Conservation (phyloP, 92 coral and sea anemone species). For the Diadumene lineata region DNA sequence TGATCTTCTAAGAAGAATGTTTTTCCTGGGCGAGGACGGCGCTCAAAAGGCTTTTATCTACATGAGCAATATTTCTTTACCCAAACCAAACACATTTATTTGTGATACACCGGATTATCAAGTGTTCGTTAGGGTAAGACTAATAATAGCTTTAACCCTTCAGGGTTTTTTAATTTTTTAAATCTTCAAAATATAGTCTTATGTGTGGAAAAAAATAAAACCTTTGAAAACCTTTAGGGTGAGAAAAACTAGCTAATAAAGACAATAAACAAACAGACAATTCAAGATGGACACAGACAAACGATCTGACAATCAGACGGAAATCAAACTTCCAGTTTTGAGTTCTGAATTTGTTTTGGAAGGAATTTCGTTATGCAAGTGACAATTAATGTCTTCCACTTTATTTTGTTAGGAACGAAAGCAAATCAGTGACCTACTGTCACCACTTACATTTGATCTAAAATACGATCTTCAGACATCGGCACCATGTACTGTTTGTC, state of each 20-base stretch:
- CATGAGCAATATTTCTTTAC: conserved; percentile 34
- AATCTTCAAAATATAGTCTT: too few relatives aligned
- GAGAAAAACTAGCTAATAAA: too few relatives aligned
- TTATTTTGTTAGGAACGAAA: conserved; percentile 42
- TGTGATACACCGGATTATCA: conserved; percentile 45
- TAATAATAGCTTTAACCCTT: not conserved
- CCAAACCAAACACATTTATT: conserved; percentile 33
- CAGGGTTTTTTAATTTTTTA: too few relatives aligned
- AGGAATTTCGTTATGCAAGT: too few relatives aligned
- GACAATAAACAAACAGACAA: too few relatives aligned
- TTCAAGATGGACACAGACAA: too few relatives aligned
- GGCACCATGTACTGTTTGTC: conserved; percentile 55
- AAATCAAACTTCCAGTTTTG: too few relatives aligned
- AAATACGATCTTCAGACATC: conserved; percentile 54
- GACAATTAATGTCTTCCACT: too few relatives aligned
- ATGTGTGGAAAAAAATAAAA: too few relatives aligned
- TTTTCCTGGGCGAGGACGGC: conserved; percentile 41
- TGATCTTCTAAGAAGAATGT: conserved; percentile 58
- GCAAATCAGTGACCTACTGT: conserved; percentile 38
- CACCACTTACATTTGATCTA: conserved; percentile 65
- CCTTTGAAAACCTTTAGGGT: too few relatives aligned
- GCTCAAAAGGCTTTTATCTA: conserved; percentile 38
- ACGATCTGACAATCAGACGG: too few relatives aligned
- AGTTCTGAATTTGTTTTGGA: too few relatives aligned
- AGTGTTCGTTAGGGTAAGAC: conserved; percentile 65